Conservation (phyloP, 2,797 vertebrate species). For the Botia almorhae region DNA sequence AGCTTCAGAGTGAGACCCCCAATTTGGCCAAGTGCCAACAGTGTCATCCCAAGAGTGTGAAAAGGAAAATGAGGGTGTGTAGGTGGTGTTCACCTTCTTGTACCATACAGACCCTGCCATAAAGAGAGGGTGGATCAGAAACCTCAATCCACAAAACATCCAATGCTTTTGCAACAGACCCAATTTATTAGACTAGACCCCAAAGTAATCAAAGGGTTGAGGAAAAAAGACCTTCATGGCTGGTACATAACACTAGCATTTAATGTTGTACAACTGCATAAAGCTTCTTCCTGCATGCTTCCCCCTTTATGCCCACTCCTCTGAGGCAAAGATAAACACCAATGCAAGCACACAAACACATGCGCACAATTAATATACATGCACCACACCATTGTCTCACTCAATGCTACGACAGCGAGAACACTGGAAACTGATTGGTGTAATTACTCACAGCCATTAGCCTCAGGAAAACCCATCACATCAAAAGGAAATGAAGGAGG, state of each 20-base stretch:
- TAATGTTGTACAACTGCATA: not conserved
- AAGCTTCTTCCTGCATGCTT: not conserved
- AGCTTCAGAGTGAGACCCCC: not conserved
- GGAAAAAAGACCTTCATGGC: not conserved
- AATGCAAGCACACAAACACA: not conserved
- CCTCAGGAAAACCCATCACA: slow-evolving; percentile 60
- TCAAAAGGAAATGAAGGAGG: slow-evolving; percentile 30
- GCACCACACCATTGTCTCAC: not conserved
- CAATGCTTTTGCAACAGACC: not conserved
- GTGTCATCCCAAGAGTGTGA: slow-evolving; percentile 3
- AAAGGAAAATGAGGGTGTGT: not conserved
- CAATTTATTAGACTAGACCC: not conserved
- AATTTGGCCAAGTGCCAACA: slow-evolving; percentile 10
- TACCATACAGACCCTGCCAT: not conserved
- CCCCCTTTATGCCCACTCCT: not conserved
- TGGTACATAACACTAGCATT: not conserved
- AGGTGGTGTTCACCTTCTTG: not conserved
- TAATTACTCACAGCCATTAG: slow-evolving; percentile 82
- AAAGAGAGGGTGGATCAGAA: slow-evolving; percentile 1
- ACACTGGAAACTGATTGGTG: slow-evolving; percentile 64
- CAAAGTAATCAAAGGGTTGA: not conserved
- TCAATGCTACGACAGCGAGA: slow-evolving; percentile 12
- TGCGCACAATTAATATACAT: slow-evolving; percentile 1
- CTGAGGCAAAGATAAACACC: not conserved
- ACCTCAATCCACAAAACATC: slow-evolving; percentile 1